A percentile compares a stretch with the other conserved stretches of the same genome.
Conservation (phyloP, 2,797 vertebrate species). For the Parotocinclus haroldoi region DNA sequence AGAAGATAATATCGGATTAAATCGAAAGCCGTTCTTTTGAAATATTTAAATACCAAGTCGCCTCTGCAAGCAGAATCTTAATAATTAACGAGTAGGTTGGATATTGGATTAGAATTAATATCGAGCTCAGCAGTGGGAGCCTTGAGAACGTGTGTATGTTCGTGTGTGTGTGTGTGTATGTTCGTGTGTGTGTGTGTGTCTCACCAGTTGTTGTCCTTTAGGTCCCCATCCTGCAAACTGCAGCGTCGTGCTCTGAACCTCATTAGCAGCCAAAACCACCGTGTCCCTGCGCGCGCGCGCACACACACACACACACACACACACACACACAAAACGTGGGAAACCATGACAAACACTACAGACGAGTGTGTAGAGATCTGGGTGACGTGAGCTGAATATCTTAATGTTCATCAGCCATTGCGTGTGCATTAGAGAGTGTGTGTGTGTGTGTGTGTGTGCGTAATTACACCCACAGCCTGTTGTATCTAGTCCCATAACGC, state of each 20-base stretch:
- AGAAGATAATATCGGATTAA: too few species aligned
- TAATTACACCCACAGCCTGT: background rate
- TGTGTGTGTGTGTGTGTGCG: background rate
- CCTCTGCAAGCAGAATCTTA: too few species aligned
- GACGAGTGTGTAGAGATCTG: background rate
- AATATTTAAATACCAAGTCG: too few species aligned
- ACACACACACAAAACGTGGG: background rate
- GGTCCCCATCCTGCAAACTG: slow-evolving; percentile 97
- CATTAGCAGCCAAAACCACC: slow-evolving; percentile 84
- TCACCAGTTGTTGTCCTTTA: slow-evolving; percentile 94
- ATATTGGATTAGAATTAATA: too few species aligned
- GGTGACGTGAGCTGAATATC: background rate
- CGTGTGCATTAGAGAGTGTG: background rate
- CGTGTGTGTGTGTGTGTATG: too few species aligned
- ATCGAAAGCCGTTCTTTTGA: too few species aligned
- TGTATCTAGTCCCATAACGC: background rate
- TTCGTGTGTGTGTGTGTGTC: slow-evolving; percentile 40
- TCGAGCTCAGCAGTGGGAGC: too few species aligned
- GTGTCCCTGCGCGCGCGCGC: slow-evolving; percentile 75
- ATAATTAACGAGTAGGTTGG: too few species aligned
- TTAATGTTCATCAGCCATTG: background rate
- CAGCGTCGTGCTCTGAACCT: slow-evolving; percentile 84
- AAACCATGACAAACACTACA: background rate
- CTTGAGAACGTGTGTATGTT: too few species aligned
- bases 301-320: slow-evolving; percentile 18